A percentile compares a stretch with the other conserved stretches of the same genome.
Conservation (phyloP, 2,797 vertebrate species). For the Tamandua tetradactyla region DNA sequence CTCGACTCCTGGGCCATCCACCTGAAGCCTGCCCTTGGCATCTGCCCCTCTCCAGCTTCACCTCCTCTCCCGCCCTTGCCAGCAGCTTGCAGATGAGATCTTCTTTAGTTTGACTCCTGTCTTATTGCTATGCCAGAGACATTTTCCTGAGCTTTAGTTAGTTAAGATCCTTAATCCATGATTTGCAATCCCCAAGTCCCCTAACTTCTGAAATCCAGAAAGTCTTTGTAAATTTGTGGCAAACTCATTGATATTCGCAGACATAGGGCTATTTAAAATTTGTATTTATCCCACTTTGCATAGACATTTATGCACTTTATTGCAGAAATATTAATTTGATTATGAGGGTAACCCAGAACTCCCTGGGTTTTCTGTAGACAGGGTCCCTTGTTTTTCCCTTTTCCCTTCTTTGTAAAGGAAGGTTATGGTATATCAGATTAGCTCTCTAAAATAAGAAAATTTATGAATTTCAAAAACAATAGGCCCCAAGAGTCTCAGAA, state of each 20-base stretch:
- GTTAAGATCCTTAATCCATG: background rate
- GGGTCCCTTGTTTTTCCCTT: too few species aligned
- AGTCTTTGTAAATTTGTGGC: background rate
- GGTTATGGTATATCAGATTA: background rate
- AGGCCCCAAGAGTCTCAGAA: background rate
- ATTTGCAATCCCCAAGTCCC: background rate
- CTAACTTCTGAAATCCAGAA: background rate
- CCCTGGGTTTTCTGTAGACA: background rate
- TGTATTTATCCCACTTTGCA: background rate
- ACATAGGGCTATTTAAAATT: background rate
- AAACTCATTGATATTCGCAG: background rate
- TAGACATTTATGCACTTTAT: background rate
- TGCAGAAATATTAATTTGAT: background rate
- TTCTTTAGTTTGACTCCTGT: background rate
- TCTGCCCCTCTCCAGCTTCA: background rate
- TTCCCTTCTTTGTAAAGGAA: too few species aligned
- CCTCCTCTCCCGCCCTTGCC: too few species aligned
- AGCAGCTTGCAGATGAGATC: background rate
- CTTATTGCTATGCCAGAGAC: background rate
- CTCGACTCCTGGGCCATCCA: fast-evolving
- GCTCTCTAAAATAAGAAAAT: constrained; percentile 29
- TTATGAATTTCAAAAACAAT: background rate
- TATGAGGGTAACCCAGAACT: background rate
- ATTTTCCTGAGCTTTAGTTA: background rate
- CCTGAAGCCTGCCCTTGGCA: background rate